Evolutionary conservation across 2,888 invertebrate species (phyloP), one percentile per base, ranked within the genome.

Genomic region (Acanthosepion esculentum): DNA sequence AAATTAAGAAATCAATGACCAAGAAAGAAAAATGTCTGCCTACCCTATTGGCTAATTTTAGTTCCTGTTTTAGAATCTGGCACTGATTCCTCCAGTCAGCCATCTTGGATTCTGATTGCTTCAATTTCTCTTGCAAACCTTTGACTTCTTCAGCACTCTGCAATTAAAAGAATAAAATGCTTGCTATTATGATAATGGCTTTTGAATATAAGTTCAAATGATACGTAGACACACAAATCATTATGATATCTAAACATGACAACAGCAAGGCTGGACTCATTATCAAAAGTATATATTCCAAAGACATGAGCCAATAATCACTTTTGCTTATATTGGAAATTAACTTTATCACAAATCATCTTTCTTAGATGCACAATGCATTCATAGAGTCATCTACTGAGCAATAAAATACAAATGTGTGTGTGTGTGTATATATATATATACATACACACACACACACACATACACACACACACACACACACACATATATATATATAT

Each of bases 1-100:
- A 50, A 50, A 50, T 50, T 8, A 50, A 50, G 50, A 94, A 50
- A n/a, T 53, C 41, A 55, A 95, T 94, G 26, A 50, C 5, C 5
- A 64, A 94, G n/a, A 53, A 10, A 41, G 29, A 94, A n/a, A n/a
- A 55, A 48, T 3, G 33, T 26, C 41, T 2, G 33, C 93, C n/a
- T 94, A 97, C 97, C 96, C 97, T 97, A 48, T 97, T 96, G 18
- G 97, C 96, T 94, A 97, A 95, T 95, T 97, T 97, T 8, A 97
- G 95, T 95, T 97, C 97, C 94, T 97, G 96, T 95, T 96, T 97
- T 5, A 97, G 95, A 23, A 96, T 95, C 94, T 96, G 96, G 94
- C 95, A 96, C 95, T 97, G 97, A 95, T 97, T 97, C 91, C 97
- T 95, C 94, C 95, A 96, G 94, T 97, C 97, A n/a, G 97, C 95